Evolutionary conservation across 2,797 vertebrate species (phyloP), one percentile per base, ranked within the genome.

Genomic region (Fratercula arctica): DNA sequence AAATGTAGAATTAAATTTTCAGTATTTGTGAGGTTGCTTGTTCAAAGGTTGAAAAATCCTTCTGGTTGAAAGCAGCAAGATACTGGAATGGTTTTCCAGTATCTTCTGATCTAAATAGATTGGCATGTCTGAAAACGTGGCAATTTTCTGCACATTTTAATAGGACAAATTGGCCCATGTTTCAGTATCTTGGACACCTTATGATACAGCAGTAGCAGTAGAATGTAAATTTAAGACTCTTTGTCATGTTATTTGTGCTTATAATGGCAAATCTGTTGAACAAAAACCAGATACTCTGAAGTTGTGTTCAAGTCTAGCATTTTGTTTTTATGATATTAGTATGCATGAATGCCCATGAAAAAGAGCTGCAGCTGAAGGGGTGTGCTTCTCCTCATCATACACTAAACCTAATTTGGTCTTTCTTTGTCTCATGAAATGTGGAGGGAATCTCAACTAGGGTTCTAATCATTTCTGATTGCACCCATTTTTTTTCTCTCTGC

Each of bases 341-440:
- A 95, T 95, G 97, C 91, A 46, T 96, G 97, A 97, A 92, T 95
- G 96, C 50, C 67, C 46, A 23, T 92, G 96, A 95, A 93, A 94
- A 92, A 92, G 95, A 95, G 72, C 60, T 91, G 37, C 95, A 96
- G 97, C 96, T 98, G 97, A 98, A 97, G 94, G 95, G 88, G 53
- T 95, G 74, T 96, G 85, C 37, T 92, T 94, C 91, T 95, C 72
- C 96, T 97, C 63, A 93, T 97, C 85, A 51, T 93, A 87, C 85
- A 86, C 83, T 95, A 97, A 98, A 96, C 92, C 90, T 93, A 90
- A 96, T 97, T 96, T 97, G 70, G 33, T 95, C 53, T 46, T 87
- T 89, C 86, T 93, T 98, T 97, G 94, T 98, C 78, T 96, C 5
- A 4, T 96, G 96, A 96, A 96, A 93, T 96, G 95, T 93, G 90